phyloP scores from a whole-genome alignment of 2,888 invertebrate genomes.

The Tetrapedia diversipes region DNA sequence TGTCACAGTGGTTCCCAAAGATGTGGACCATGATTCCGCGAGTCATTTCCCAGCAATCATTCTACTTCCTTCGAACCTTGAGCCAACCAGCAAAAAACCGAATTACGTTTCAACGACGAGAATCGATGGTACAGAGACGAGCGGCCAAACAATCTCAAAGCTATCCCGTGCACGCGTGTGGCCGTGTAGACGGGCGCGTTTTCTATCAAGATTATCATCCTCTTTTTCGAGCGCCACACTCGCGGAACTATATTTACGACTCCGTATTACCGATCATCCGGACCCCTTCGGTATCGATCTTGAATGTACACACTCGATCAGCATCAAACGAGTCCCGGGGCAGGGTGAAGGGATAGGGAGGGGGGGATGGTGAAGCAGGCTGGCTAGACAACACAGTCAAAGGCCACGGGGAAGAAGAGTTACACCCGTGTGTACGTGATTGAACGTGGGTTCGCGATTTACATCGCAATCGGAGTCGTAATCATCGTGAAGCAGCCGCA shows the following conservation, averaged over 20 bases:
- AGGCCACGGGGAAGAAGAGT: constrained; percentile 67
- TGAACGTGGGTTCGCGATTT: constrained; percentile 79
- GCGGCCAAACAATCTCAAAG: not conserved
- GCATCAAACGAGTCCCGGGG: constrained; percentile 32
- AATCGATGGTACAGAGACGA: not conserved
- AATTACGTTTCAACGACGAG: constrained; percentile 9
- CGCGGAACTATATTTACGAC: constrained; percentile 39
- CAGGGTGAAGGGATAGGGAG: not conserved
- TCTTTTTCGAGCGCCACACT: constrained; percentile 14
- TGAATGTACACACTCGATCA: constrained; percentile 54
- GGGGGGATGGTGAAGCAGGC: constrained; percentile 29
- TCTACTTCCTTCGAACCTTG: not conserved
- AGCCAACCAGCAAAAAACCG: not conserved
- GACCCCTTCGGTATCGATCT: constrained; percentile 47
- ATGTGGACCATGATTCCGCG: no score
- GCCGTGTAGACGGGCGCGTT: not conserved
- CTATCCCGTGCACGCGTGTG: not conserved
- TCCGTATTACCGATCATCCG: constrained; percentile 47
- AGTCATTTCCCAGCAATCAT: not conserved
- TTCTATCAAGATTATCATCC: constrained; percentile 33
- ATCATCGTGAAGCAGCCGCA: constrained; percentile 73
- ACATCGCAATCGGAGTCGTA: constrained; percentile 80
- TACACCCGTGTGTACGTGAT: constrained; percentile 75
- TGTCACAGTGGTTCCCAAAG: not conserved
- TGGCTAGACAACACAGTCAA: constrained; percentile 67